A percentile compares a stretch with the other conserved stretches of the same genome.
Conservation (phyloP, 2,888 invertebrate genomes). For the Dicranocentrus wangi region DNA sequence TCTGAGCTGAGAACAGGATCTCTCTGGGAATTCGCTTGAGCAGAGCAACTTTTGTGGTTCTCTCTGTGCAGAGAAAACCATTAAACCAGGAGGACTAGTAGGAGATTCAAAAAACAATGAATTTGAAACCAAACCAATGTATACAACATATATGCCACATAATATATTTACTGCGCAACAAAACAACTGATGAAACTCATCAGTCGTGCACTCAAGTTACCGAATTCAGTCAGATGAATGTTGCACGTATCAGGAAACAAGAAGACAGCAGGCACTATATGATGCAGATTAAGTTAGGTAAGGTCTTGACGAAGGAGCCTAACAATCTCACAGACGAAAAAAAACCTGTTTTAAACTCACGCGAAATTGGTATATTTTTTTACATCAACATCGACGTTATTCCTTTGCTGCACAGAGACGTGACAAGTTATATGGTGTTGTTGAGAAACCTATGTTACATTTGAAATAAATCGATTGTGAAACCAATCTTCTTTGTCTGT, state of each 20-base stretch:
- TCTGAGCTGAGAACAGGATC: conserved; percentile 33
- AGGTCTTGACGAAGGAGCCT: conserved; percentile 28
- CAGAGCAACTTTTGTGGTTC: conserved; percentile 14
- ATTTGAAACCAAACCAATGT: conserved; percentile 38
- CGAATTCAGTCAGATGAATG: neutral
- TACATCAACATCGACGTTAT: conserved; percentile 39
- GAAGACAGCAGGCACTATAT: conserved; percentile 5
- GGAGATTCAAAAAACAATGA: conserved; percentile 28
- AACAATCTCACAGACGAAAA: neutral
- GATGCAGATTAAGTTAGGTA: conserved; percentile 35
- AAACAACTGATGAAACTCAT: neutral
- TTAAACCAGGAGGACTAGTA: no score
- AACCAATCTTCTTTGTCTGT: conserved; percentile 39
- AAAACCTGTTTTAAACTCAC: conserved; percentile 42
- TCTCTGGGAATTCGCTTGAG: conserved; percentile 11
- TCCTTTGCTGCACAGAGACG: conserved; percentile 39
- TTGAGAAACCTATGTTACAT: conserved; percentile 39
- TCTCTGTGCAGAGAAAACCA: neutral
- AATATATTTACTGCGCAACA: no score
- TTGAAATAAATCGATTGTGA: conserved; percentile 51
- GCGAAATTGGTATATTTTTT: conserved; percentile 44
- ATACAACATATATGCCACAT: no score
- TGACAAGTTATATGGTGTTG: conserved; percentile 49
- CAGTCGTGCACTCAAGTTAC: neutral
- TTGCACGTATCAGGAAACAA: neutral